Conservation (phyloP, 2,113 vertebrate genomes). For the Gopherus evgoodei region DNA sequence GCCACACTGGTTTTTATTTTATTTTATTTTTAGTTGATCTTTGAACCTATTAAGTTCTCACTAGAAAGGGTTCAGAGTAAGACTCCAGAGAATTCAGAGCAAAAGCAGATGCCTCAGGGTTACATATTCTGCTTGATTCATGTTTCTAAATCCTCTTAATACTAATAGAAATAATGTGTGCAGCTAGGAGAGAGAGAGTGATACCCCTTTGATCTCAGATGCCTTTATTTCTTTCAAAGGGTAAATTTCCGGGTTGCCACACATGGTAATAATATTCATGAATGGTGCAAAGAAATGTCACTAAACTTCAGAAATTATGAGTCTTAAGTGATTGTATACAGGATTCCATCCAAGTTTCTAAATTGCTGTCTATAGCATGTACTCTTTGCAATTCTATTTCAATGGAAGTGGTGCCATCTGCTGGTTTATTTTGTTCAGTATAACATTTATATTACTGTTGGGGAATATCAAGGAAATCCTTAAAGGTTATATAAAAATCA, state of each 20-base stretch:
- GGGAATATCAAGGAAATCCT: background rate
- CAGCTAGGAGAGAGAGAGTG: background rate
- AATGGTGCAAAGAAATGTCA: background rate
- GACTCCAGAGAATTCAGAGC: background rate
- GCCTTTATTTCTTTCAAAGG: background rate
- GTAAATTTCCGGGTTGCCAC: background rate
- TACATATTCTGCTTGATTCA: background rate
- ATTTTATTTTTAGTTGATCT: background rate
- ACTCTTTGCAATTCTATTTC: background rate
- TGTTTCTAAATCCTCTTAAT: background rate
- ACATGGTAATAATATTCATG: background rate
- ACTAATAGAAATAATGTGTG: background rate
- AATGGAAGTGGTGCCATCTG: background rate
- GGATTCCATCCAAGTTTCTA: background rate
- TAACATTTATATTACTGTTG: background rate
- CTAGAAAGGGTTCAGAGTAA: rapidly evolving
- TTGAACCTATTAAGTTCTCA: background rate
- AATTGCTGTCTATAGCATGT: background rate
- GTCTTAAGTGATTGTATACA: background rate
- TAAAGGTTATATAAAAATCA: background rate
- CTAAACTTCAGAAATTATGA: background rate
- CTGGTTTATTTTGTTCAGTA: background rate
- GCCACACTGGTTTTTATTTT: background rate
- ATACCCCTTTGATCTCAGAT: background rate
- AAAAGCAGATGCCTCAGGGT: background rate